Evolutionary conservation across 2,888 invertebrate species (phyloP).

Genomic region (Resseliella maxima): DNA sequence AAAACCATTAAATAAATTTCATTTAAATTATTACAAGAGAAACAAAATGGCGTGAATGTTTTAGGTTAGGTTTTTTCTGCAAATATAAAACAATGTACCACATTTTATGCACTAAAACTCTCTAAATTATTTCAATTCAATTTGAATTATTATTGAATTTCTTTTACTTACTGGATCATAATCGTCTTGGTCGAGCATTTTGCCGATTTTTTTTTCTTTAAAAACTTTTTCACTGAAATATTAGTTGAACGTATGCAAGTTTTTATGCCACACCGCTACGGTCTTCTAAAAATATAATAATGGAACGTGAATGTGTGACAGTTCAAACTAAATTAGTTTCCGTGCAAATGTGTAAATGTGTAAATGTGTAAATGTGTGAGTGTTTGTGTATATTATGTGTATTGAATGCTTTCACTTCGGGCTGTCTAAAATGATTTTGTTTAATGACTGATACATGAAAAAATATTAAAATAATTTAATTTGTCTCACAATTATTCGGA

Average conservation of each 20-base stretch:
- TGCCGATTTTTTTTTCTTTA: background rate
- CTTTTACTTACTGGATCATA: constrained; percentile 28
- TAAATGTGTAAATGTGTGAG: background rate
- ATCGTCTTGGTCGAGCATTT: constrained; percentile 47
- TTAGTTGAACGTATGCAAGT: constrained; percentile 32
- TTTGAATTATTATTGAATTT: background rate
- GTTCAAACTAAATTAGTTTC: background rate
- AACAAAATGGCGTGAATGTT: constrained; percentile 57
- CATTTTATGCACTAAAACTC: background rate
- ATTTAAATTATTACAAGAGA: background rate
- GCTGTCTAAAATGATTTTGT: background rate
- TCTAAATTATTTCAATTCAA: background rate
- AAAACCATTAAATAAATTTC: background rate
- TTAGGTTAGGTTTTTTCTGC: constrained; percentile 53
- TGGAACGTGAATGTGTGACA: background rate
- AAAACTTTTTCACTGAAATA: background rate
- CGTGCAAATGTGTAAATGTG: background rate
- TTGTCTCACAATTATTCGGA: too few species aligned
- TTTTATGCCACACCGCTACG: constrained; percentile 55
- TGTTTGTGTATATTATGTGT: background rate
- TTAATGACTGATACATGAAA: too few species aligned
- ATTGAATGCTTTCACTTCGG: background rate
- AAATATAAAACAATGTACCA: background rate
- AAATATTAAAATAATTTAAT: too few species aligned
- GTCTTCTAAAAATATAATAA: background rate